These are phyloP conservation scores for Butorides virescens DNA, from an alignment of 2,113 vertebrate genomes.

Conservation along the genomic window DNA sequence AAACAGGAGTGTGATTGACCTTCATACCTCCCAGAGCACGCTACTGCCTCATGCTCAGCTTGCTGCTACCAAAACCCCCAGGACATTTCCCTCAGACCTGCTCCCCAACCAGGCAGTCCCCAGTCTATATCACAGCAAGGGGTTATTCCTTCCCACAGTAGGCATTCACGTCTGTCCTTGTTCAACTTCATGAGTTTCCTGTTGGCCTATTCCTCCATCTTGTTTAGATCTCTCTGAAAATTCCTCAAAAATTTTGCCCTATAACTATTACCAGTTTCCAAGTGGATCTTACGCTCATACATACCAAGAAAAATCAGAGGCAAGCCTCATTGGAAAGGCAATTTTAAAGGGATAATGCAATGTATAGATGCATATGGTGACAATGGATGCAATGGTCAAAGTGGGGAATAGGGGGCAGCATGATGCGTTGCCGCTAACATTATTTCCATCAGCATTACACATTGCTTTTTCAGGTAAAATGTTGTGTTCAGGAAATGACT, in stretches of 20 bases:
- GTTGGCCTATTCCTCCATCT: background rate
- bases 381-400: background rate
- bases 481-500: background rate
- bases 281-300: background rate
- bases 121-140: background rate
- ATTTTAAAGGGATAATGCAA: background rate
- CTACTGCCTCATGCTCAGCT: background rate
- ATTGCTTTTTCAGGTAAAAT: background rate
- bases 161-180: background rate
- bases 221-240: background rate
- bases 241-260: background rate
- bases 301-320: background rate
- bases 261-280: background rate
- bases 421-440: background rate
- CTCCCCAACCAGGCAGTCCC: background rate
- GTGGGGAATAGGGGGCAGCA: rapidly evolving
- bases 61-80: background rate
- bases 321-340: background rate
- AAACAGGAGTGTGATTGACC: background rate
- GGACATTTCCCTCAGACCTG: background rate
- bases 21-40: background rate
- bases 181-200: background rate
- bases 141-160: background rate
- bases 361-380: rapidly evolving
- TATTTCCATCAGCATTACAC: background rate